phyloP scores from a whole-genome alignment of 1,140 invertebrate species.

The Planococcus citri region DNA sequence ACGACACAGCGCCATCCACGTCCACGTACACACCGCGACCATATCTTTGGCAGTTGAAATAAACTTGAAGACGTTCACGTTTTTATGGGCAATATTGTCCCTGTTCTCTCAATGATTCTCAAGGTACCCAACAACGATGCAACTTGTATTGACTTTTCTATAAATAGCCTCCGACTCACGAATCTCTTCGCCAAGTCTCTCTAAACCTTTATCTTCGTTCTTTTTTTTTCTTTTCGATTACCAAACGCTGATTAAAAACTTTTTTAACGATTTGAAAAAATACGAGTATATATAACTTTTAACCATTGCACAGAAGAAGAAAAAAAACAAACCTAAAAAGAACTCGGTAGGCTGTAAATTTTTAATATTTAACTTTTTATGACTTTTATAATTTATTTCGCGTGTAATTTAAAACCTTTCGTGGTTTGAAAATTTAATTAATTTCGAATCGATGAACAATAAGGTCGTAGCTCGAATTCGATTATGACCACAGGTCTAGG shows the following conservation, averaged over 20 bases:
- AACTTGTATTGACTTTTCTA: background rate
- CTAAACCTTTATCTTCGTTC: too few species aligned
- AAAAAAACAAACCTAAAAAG: too few species aligned
- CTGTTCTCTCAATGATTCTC: background rate
- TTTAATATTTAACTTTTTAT: background rate
- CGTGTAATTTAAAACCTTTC: background rate
- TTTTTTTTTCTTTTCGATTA: background rate
- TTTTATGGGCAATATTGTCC: conserved; percentile 3
- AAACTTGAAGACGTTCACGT: background rate
- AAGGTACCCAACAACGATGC: background rate
- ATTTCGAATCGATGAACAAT: background rate
- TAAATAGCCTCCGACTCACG: too few species aligned
- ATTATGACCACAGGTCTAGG: too few species aligned
- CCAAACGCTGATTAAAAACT: background rate
- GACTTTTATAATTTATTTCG: background rate
- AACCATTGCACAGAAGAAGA: too few species aligned
- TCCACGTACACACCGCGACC: too few species aligned
- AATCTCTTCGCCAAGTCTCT: too few species aligned
- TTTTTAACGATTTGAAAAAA: background rate
- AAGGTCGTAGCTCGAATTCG: background rate
- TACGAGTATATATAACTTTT: background rate
- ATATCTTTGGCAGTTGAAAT: background rate
- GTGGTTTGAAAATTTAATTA: background rate
- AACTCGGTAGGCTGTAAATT: background rate
- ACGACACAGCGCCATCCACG: background rate